Evolutionary conservation across 1,140 invertebrate species (phyloP).

Genomic region (Galleria mellonella): DNA sequence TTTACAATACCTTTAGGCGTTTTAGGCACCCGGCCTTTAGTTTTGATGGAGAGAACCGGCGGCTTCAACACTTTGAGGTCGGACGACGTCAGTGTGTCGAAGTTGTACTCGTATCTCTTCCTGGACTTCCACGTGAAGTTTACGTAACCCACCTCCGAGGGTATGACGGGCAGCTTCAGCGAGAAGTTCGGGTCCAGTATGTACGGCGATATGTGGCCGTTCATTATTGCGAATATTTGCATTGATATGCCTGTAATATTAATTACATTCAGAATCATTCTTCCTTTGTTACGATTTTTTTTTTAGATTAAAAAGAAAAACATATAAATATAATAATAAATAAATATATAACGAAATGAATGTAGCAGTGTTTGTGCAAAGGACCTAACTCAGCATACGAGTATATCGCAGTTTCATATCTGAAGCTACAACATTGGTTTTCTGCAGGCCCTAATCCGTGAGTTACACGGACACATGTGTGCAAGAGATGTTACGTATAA

Average conservation of each 20-base stretch:
- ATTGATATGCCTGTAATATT: slow-evolving; percentile 82
- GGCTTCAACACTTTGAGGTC: slow-evolving; percentile 88
- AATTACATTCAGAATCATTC: no score
- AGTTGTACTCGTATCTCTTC: slow-evolving; percentile 91
- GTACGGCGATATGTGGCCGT: slow-evolving; percentile 89
- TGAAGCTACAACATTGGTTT: no score
- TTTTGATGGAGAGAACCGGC: slow-evolving; percentile 90
- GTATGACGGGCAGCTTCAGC: slow-evolving; percentile 90
- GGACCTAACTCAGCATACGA: no score
- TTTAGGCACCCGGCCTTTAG: slow-evolving; percentile 87
- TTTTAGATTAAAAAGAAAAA: no score
- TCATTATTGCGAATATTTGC: slow-evolving; percentile 91
- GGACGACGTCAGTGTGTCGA: slow-evolving; percentile 88
- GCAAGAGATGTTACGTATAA: no score
- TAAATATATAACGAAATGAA: no score
- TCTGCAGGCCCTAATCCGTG: no score
- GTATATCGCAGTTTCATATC: no score
- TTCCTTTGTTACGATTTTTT: no score
- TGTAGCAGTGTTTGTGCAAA: no score
- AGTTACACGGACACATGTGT: no score
- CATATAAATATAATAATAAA: no score
- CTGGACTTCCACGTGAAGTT: slow-evolving; percentile 95
- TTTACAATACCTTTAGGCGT: slow-evolving; percentile 91
- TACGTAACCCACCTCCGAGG: slow-evolving; percentile 90
- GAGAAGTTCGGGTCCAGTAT: slow-evolving; percentile 93